phyloP scores from a whole-genome alignment of 2,113 vertebrate genomes.

The Gobio gobio region DNA sequence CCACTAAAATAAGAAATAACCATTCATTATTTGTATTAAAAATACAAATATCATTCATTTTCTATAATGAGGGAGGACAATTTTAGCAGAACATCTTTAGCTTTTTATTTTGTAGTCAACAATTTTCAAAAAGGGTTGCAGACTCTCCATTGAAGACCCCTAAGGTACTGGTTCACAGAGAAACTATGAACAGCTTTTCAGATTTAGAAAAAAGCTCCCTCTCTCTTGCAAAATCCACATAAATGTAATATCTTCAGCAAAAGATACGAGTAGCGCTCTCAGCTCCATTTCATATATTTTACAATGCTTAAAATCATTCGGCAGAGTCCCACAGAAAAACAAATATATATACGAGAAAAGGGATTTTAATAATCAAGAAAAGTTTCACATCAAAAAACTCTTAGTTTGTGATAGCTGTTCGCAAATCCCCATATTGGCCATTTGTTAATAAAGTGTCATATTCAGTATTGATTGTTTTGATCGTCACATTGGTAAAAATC shows the following conservation, averaged over 20 bases:
- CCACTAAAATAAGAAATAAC: background rate
- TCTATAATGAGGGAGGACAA: background rate
- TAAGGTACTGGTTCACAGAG: background rate
- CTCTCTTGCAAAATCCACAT: background rate
- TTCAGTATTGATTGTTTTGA: conserved; percentile 29
- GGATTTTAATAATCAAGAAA: background rate
- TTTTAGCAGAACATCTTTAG: background rate
- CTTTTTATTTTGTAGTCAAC: background rate
- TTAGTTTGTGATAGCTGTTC: background rate
- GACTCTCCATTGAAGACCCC: background rate
- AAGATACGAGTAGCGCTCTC: background rate
- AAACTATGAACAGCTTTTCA: conserved; percentile 1
- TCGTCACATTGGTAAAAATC: conserved; percentile 19
- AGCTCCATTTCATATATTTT: background rate
- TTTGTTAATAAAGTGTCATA: conserved; percentile 24
- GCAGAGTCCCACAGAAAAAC: background rate
- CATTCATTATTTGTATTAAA: background rate
- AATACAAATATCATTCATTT: background rate
- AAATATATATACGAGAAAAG: too few relatives aligned
- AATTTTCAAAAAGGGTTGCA: background rate
- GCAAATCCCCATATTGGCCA: background rate
- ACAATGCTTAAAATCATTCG: background rate
- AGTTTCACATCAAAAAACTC: too few relatives aligned
- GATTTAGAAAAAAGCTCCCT: conserved; percentile 3
- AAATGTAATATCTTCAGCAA: background rate